Percentiles rank a stretch among this genome's conserved stretches.
phyloP scores from a whole-genome alignment of 2,797 vertebrate species.

The Sebastes variabilis region DNA sequence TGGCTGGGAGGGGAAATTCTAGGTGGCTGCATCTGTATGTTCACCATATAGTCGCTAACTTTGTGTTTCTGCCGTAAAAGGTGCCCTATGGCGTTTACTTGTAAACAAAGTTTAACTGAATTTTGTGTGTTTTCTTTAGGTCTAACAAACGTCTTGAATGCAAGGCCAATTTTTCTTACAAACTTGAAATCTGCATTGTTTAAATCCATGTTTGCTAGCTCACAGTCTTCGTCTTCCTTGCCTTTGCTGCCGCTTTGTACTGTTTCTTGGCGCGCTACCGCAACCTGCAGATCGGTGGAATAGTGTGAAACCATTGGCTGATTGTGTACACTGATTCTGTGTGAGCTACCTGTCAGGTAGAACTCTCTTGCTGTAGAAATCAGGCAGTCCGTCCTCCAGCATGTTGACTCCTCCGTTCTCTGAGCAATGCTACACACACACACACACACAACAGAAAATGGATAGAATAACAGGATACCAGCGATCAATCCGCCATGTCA shows the following conservation, averaged over 20 bases:
- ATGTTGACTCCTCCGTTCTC: constrained; percentile 87
- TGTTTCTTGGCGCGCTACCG: background rate
- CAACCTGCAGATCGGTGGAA: background rate
- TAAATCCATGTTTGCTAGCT: background rate
- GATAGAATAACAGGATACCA: constrained; percentile 35
- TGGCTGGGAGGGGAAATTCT: no score
- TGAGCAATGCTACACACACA: constrained; percentile 74
- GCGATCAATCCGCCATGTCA: constrained; percentile 41
- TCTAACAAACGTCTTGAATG: background rate
- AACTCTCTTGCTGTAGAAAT: constrained; percentile 92
- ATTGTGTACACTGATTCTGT: background rate
- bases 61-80: no score
- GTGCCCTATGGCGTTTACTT: background rate
- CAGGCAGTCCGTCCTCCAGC: constrained; percentile 90
- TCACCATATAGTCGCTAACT: background rate
- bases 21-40: no score
- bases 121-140: background rate
- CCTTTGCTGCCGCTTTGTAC: background rate
- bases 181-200: background rate
- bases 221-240: background rate
- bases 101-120: background rate
- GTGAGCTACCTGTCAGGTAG: constrained; percentile 85
- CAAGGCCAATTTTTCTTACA: background rate
- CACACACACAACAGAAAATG: constrained; percentile 14
- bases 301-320: background rate